Evolutionary conservation across 2,113 vertebrate species (phyloP).

Genomic region (Glaucomys volans): DNA sequence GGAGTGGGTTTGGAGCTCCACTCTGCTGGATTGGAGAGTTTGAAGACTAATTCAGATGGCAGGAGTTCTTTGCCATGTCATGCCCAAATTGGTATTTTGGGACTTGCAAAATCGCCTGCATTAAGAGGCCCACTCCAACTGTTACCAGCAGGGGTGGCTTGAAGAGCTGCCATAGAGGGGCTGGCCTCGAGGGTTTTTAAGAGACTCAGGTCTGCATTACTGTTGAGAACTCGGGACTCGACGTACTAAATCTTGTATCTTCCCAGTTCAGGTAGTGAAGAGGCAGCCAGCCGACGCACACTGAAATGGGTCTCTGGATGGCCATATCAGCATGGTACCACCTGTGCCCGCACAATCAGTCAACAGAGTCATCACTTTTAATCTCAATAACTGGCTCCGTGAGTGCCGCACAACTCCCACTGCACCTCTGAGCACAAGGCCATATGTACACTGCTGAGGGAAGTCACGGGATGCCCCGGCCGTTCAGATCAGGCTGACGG

Average conservation of each 20-base stretch:
- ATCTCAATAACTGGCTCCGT: background rate
- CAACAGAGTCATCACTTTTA: background rate
- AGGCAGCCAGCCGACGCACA: background rate
- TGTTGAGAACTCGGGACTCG: rapidly evolving
- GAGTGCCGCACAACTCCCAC: background rate
- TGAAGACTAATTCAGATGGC: background rate
- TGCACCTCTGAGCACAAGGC: too few species aligned
- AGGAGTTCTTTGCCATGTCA: constrained; percentile 59
- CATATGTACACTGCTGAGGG: too few species aligned
- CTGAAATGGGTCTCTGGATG: background rate
- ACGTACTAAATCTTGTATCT: background rate
- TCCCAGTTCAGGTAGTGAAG: background rate
- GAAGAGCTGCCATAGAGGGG: background rate
- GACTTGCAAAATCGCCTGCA: background rate
- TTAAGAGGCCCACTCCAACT: background rate
- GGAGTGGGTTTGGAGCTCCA: background rate
- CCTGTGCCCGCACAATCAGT: background rate
- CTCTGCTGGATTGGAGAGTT: background rate
- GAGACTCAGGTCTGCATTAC: background rate
- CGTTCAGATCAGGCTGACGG: rapidly evolving
- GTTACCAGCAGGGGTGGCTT: background rate
- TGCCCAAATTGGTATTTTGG: constrained; percentile 23
- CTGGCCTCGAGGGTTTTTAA: background rate
- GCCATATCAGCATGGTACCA: background rate
- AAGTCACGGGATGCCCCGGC: background rate